Evolutionary conservation across 2,797 vertebrate species (phyloP).

Genomic region (Neosilurus mollespiculum): DNA sequence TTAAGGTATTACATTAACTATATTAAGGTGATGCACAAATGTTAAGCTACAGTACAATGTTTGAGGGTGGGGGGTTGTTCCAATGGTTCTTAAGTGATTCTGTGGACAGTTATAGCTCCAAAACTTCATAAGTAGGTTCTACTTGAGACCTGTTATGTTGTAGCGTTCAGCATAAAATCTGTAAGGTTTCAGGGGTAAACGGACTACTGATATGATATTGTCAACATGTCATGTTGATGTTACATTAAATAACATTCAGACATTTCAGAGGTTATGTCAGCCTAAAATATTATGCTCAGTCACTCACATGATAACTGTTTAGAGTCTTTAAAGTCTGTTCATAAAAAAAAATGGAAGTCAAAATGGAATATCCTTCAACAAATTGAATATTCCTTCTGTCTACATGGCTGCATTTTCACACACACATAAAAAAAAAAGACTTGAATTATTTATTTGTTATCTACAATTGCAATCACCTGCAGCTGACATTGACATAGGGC

Average conservation of each 20-base stretch:
- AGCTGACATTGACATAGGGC: conserved; percentile 70
- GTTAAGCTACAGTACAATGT: background rate
- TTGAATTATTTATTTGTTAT: conserved; percentile 75
- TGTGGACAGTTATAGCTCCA: background rate
- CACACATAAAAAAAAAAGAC: conserved; percentile 39
- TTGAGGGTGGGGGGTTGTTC: background rate
- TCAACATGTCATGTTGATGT: background rate
- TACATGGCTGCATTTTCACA: conserved; percentile 21
- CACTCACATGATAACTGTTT: conserved; percentile 16
- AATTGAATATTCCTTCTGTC: background rate
- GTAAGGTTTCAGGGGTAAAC: background rate
- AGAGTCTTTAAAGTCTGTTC: background rate
- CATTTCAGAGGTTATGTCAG: background rate
- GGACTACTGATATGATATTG: background rate
- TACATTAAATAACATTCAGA: background rate
- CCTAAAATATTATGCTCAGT: background rate
- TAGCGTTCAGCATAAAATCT: background rate
- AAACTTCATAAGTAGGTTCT: background rate
- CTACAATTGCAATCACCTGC: conserved; percentile 76
- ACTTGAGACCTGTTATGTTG: background rate
- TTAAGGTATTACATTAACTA: too few relatives aligned
- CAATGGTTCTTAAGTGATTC: background rate
- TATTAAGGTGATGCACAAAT: background rate
- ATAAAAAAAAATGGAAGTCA: conserved; percentile 10
- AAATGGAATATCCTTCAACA: background rate